A percentile compares a stretch with the other conserved stretches of the same genome.
phyloP scores from a whole-genome alignment of 2,113 vertebrate genomes.

The Mormoops blainvillei region DNA sequence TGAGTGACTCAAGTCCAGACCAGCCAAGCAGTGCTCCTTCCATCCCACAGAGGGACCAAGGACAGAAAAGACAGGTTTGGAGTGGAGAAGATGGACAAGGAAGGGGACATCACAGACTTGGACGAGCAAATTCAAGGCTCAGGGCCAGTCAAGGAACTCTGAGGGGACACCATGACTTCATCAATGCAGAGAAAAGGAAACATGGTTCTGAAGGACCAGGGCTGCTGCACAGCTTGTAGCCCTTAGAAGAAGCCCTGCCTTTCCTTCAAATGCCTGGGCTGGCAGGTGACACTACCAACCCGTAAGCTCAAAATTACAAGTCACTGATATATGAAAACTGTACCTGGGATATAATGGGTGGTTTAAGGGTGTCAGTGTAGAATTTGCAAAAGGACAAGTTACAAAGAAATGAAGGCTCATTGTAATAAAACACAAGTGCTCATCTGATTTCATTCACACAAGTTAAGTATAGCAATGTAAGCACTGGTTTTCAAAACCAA shows the following conservation, averaged over 20 bases:
- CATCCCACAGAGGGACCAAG: not conserved
- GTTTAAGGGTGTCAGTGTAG: not conserved
- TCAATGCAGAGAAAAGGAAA: not conserved
- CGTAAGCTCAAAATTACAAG: not conserved
- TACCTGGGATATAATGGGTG: not conserved
- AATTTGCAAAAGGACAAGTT: conserved; percentile 29
- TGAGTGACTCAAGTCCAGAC: not conserved
- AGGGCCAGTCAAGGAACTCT: not conserved
- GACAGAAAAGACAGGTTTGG: not conserved
- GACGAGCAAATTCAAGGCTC: not conserved
- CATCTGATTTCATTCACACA: not conserved
- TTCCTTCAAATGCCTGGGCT: not conserved
- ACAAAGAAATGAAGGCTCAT: conserved; percentile 16
- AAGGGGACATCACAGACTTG: not conserved
- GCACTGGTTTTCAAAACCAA: conserved; percentile 36
- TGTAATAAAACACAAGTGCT: conserved; percentile 37
- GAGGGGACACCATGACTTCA: not conserved
- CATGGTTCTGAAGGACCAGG: not conserved
- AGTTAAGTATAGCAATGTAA: conserved; percentile 5
- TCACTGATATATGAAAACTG: not conserved
- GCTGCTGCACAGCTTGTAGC: not conserved
- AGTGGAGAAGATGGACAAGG: not conserved
- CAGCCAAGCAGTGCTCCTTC: not conserved
- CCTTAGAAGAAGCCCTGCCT: not conserved
- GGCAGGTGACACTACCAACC: not conserved